Evolutionary conservation across 2,888 invertebrate genomes (phyloP).

Genomic region (Troides oblongomaculatus): DNA sequence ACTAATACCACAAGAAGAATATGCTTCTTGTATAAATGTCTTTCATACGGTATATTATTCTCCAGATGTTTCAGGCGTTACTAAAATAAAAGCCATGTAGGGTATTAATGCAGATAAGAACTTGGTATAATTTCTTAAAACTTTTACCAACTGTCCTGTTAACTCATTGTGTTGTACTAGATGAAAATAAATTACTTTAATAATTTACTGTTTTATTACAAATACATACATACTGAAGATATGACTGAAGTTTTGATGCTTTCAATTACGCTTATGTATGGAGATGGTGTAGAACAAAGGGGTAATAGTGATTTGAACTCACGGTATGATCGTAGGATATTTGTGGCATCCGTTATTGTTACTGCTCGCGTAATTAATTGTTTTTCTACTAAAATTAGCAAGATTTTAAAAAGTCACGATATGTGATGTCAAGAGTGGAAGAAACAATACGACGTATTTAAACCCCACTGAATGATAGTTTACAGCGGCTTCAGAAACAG

Average conservation of each 20-base stretch:
- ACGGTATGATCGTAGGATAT: not conserved
- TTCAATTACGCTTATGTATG: not conserved
- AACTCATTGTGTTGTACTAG: not conserved
- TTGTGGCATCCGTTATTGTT: not conserved
- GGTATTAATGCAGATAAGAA: slow-evolving; percentile 9
- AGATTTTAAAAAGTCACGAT: no score
- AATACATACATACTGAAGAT: not conserved
- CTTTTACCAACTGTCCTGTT: not conserved
- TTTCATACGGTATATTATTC: slow-evolving; percentile 12
- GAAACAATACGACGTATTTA: not conserved
- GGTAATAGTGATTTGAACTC: not conserved
- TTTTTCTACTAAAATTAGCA: no score
- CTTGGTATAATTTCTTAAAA: not conserved
- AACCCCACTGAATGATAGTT: not conserved
- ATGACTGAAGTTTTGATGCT: not conserved
- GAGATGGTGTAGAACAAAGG: not conserved
- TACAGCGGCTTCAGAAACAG: slow-evolving; percentile 5
- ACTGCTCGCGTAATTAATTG: not conserved
- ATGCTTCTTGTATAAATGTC: not conserved
- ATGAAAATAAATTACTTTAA: not conserved
- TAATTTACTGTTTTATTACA: not conserved
- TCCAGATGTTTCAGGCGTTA: slow-evolving; percentile 18
- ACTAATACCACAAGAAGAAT: no score
- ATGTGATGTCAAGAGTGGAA: not conserved
- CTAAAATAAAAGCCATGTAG: slow-evolving; percentile 8